Conservation (phyloP, 2,797 vertebrate genomes). For the Myiotriccus ornatus region DNA sequence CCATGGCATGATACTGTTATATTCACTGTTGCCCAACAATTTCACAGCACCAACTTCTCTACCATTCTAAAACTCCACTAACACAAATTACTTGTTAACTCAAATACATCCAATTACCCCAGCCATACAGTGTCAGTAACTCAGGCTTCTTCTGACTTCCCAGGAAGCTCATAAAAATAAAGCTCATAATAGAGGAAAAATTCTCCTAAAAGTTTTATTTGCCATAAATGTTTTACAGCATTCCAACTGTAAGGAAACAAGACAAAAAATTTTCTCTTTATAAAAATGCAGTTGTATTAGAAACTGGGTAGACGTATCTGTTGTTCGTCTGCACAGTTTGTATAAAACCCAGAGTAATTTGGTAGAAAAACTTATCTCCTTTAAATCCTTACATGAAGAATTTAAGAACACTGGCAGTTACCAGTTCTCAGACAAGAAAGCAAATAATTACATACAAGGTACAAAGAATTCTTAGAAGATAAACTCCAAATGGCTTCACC, state of each 20-base stretch:
- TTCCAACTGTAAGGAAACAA: neutral
- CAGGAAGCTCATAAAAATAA: neutral
- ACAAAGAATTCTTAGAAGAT: neutral
- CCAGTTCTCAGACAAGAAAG: neutral
- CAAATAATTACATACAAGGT: neutral
- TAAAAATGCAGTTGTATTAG: neutral
- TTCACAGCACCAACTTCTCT: neutral
- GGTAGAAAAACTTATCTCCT: neutral
- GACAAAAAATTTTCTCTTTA: neutral
- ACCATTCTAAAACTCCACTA: neutral
- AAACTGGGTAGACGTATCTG: neutral
- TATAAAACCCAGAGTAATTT: neutral
- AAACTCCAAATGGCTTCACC: neutral
- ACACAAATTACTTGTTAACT: neutral
- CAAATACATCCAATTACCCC: neutral
- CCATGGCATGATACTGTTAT: neutral
- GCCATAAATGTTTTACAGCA: neutral
- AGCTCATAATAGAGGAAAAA: neutral
- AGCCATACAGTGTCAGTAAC: neutral
- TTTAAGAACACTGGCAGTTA: neutral
- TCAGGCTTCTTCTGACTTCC: neutral
- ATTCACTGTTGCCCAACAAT: neutral
- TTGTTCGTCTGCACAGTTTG: neutral
- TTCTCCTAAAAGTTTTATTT: neutral
- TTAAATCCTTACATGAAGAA: neutral